Conservation (phyloP, 2,113 vertebrate genomes). For the Dryoscopus gambensis region DNA sequence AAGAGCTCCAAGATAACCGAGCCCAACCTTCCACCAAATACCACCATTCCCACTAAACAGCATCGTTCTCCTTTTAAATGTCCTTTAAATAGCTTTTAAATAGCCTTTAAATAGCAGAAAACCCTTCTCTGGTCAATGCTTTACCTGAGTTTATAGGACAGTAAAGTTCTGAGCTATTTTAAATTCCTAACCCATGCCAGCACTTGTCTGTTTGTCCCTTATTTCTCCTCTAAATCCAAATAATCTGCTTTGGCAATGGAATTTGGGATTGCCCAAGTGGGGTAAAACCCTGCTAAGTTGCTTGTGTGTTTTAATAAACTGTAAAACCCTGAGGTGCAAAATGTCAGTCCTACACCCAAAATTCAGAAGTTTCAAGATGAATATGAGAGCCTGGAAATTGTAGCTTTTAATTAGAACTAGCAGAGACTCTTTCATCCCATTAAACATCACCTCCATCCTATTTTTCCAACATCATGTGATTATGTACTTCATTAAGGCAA, state of each 20-base stretch:
- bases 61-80: not conserved
- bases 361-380: not conserved
- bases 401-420: not conserved
- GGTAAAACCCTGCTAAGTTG: not conserved
- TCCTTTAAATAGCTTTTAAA: not conserved
- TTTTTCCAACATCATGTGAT: conserved; percentile 8
- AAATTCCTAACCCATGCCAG: not conserved
- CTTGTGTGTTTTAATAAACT: not conserved
- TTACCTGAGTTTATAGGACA: not conserved
- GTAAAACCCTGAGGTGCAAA: not conserved
- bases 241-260: not conserved
- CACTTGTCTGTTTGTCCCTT: not conserved
- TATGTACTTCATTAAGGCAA: conserved; percentile 45
- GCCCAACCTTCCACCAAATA: not conserved
- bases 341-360: not conserved
- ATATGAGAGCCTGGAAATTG: not conserved
- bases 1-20: not conserved
- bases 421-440: not conserved
- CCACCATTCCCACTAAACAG: not conserved
- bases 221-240: not conserved
- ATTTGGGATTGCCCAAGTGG: not conserved
- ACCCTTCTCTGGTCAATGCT: not conserved
- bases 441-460: conserved; percentile 1
- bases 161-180: not conserved
- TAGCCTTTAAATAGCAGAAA: not conserved